Evolutionary conservation across 2,113 vertebrate species (phyloP).

Genomic region (Penelope pileata): DNA sequence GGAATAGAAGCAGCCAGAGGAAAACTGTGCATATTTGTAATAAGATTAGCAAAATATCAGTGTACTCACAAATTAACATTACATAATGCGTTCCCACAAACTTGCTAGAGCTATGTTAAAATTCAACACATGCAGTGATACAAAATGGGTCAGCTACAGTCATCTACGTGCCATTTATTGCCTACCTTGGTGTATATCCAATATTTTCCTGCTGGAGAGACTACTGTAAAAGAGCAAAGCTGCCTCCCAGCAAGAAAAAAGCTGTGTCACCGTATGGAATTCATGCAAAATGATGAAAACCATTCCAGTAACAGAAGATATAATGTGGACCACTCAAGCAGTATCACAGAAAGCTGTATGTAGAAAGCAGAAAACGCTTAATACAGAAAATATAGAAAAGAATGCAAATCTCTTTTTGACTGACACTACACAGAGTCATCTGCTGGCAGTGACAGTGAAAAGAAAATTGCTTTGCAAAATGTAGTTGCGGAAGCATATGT

Average conservation of each 20-base stretch:
- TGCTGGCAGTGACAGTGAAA: constrained; percentile 19
- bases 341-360: neutral
- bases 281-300: neutral
- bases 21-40: neutral
- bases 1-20: neutral
- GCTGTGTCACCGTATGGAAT: neutral
- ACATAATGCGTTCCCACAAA: neutral
- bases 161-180: neutral
- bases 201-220: neutral
- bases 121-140: neutral
- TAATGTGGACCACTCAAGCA: neutral
- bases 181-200: neutral
- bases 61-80: constrained; percentile 2
- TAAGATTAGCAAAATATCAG: constrained; percentile 17
- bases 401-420: neutral
- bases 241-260: neutral
- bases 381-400: neutral
- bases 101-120: neutral
- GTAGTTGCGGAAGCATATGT: neutral
- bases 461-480: constrained; percentile 26
- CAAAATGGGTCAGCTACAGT: neutral
- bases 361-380: neutral
- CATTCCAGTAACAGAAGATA: neutral
- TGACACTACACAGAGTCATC: neutral
- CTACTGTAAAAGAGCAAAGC: neutral